Evolutionary conservation across 2,888 invertebrate species (phyloP).

Genomic region (Dryocosmus kuriphilus): DNA sequence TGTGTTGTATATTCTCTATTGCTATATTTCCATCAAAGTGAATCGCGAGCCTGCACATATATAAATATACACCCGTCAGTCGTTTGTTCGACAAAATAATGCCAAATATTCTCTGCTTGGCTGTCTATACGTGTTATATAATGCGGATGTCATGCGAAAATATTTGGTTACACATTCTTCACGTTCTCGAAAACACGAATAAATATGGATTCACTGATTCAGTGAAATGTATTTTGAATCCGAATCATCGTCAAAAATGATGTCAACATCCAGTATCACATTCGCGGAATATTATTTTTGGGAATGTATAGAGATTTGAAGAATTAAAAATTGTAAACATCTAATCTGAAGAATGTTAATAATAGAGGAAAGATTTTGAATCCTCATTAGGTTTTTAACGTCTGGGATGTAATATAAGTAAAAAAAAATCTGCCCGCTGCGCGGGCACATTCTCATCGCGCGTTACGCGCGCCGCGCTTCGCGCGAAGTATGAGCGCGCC

Average conservation of each 20-base stretch:
- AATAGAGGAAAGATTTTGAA: too few species aligned
- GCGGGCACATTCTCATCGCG: too few species aligned
- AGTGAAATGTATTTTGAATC: neutral
- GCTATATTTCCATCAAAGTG: slow-evolving; percentile 35
- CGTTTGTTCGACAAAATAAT: slow-evolving; percentile 55
- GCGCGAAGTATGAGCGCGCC: too few species aligned
- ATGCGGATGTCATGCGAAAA: slow-evolving; percentile 70
- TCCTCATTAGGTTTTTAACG: too few species aligned
- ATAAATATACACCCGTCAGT: slow-evolving; percentile 50
- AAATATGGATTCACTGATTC: slow-evolving; percentile 16
- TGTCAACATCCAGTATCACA: neutral
- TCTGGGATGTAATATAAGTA: too few species aligned
- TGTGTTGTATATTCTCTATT: slow-evolving; percentile 44
- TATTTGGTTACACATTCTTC: slow-evolving; percentile 68
- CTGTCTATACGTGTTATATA: slow-evolving; percentile 61
- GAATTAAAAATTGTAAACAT: too few species aligned
- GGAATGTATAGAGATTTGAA: too few species aligned
- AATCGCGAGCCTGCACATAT: slow-evolving; percentile 54
- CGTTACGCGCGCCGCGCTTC: too few species aligned
- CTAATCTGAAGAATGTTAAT: too few species aligned
- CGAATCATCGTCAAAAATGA: neutral
- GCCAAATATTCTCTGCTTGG: slow-evolving; percentile 48
- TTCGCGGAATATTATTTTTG: too few species aligned
- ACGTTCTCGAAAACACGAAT: slow-evolving; percentile 5
- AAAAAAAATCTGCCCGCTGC: too few species aligned